Base-by-base conservation (phyloP, 2,113 vertebrate genomes). In the Natator depressus region DNA sequence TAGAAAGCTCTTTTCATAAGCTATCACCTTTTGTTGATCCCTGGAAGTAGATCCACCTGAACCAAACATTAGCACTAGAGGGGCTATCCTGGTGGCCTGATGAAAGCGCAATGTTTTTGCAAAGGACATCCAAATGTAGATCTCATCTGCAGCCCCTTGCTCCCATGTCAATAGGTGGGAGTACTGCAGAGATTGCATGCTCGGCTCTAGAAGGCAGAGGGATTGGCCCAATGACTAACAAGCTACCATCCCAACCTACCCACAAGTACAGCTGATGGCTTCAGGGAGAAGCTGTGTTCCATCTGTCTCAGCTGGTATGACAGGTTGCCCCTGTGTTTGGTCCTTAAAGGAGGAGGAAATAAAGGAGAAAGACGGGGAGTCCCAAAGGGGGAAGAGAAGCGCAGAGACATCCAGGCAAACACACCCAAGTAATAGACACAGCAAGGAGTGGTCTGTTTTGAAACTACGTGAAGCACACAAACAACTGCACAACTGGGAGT, bases 291-390 rank as follows among this genome's bases (percentile, higher is more conserved):
- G 93, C 2, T 1, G 0, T 31, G 46, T 59, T 96, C 85, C 93
- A 87, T 8, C 2, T 27, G 65, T 62, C 54, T 46, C 51, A 95
- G 84, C 93, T 85, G 87, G 93, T 95, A 94, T 84, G 94, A 90
- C 96, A 79, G 83, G 93, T 96, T 97, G 79, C 54, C 94, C 92
- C 85, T 46, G 81, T 22, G 19, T 35, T 85, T 91, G 47, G 82
- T 93, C 94, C 27, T 91, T 75, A 95, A 92, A 86, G 87, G 92
- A 96, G 85, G 89, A 96, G 95, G 95, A 88, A 27, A 4, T 51
- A 89, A 35, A 93, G 65, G 94, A 93, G 76, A 96, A 95, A 97
- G 91, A 42, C 51, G 84, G 85, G 86, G 89, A 96, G 91, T 96
- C 95, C 91, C 95, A 78, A 89, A 84, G 53, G 57, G 22, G 94